These are phyloP conservation scores for Slavum lentiscoides DNA, from an alignment of 2,888 invertebrate genomes.

Conservation along the genomic window DNA sequence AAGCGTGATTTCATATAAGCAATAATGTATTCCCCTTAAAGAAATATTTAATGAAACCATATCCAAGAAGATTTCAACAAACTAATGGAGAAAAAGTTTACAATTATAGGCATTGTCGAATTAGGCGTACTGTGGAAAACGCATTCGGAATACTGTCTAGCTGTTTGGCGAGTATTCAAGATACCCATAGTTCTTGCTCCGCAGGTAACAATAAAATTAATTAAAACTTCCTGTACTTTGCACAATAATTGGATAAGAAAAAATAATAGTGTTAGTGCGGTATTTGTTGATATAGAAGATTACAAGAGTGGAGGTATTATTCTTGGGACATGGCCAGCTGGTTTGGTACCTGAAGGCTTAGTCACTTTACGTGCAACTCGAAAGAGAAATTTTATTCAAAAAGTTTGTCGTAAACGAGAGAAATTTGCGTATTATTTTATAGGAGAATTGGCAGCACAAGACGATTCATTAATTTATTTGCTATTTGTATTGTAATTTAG, in stretches of 20 bases:
- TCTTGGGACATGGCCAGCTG: slow-evolving; percentile 3
- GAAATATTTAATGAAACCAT: neutral
- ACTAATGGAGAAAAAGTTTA: neutral
- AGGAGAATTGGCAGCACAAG: neutral
- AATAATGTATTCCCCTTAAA: neutral
- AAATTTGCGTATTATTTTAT: slow-evolving; percentile 25
- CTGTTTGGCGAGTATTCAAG: slow-evolving; percentile 4
- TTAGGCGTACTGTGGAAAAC: slow-evolving; percentile 1
- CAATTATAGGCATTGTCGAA: neutral
- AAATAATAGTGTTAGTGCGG: neutral
- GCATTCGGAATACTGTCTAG: slow-evolving; percentile 7
- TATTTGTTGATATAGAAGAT: neutral
- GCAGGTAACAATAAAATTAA: neutral
- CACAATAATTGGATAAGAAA: slow-evolving; percentile 38
- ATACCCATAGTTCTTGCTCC: neutral
- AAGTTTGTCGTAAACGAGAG: neutral
- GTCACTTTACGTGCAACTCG: neutral
- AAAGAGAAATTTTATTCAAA: slow-evolving; percentile 1
- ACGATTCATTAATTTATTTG: neutral
- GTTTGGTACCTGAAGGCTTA: neutral
- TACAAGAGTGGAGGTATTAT: neutral
- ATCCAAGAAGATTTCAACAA: neutral
- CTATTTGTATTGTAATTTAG: neutral
- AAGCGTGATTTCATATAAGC: neutral
- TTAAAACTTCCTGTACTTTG: slow-evolving; percentile 16